These are phyloP conservation scores for Xerus inauris DNA, from an alignment of 2,113 vertebrate species.

Conservation along the genomic window DNA sequence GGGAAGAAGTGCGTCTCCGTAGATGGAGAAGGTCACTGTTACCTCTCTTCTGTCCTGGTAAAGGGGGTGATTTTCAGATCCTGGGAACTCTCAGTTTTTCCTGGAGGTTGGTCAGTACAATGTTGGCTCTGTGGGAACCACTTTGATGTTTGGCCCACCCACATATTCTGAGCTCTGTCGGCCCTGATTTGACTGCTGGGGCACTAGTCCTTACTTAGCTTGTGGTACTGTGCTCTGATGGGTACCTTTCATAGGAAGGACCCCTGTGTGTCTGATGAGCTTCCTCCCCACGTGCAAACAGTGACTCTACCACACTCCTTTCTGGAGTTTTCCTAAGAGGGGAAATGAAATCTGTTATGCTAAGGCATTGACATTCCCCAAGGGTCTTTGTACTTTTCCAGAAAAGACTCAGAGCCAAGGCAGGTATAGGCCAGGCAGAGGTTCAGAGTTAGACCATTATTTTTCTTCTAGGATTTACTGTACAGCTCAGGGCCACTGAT, in stretches of 20 bases:
- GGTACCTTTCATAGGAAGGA: neutral
- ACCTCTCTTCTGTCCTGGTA: accelerated
- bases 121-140: neutral
- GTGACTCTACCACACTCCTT: neutral
- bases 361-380: neutral
- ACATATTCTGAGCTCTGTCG: neutral
- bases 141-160: neutral
- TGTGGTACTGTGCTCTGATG: neutral
- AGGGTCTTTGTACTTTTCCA: neutral
- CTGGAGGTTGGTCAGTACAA: neutral
- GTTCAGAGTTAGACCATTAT: neutral
- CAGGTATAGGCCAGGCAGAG: neutral
- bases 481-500: neutral
- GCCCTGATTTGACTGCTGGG: accelerated
- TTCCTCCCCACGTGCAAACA: neutral
- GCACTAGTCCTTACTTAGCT: neutral
- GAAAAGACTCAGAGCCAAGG: neutral
- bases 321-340: neutral
- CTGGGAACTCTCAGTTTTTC: neutral
- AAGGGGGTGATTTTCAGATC: neutral
- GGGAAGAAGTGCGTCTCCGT: accelerated
- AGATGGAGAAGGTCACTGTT: neutral
- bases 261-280: neutral
- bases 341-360: neutral
- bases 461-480: neutral